Conservation (phyloP, 2,888 invertebrate species). For the Agonopterix subpropinquella region DNA sequence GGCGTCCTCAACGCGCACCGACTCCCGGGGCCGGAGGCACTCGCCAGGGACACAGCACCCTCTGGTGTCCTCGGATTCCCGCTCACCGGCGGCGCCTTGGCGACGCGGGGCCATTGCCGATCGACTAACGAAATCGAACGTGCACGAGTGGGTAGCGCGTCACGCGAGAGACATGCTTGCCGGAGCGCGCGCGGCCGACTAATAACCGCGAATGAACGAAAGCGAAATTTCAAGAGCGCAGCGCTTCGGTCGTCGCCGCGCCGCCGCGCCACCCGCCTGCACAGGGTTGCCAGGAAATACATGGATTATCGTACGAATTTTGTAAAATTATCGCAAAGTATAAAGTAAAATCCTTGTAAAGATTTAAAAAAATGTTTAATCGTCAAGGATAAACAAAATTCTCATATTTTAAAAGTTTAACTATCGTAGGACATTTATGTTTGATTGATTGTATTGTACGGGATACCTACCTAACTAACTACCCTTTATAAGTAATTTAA, state of each 20-base stretch:
- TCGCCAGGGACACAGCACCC: conserved; percentile 92
- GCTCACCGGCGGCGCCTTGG: conserved; percentile 68
- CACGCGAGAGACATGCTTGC: conserved; percentile 76
- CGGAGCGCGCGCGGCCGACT: conserved; percentile 77
- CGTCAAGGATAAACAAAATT: too few relatives aligned
- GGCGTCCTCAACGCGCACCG: conserved; percentile 80
- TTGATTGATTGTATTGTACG: too few relatives aligned
- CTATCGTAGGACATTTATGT: too few relatives aligned
- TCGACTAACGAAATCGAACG: conserved; percentile 64
- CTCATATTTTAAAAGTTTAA: too few relatives aligned
- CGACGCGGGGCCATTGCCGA: conserved; percentile 69
- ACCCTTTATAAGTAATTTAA: too few relatives aligned
- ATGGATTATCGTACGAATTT: conserved; percentile 5
- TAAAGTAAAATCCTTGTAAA: too few relatives aligned
- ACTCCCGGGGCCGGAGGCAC: conserved; percentile 84
- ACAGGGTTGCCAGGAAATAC: conserved; percentile 25
- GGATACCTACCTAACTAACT: too few relatives aligned
- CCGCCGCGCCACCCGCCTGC: conserved; percentile 20
- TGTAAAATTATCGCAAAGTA: conserved; percentile 5
- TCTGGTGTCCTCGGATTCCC: conserved; percentile 67
- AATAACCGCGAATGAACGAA: conserved; percentile 78
- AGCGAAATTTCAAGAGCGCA: conserved; percentile 83
- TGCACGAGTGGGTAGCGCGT: conserved; percentile 59
- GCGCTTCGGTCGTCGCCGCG: conserved; percentile 53
- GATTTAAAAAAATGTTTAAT: too few relatives aligned